Percentiles rank a stretch among this genome's conserved stretches.
These are phyloP conservation scores for Probosciger aterrimus DNA, from an alignment of 2,113 vertebrate species.

Conservation along the genomic window DNA sequence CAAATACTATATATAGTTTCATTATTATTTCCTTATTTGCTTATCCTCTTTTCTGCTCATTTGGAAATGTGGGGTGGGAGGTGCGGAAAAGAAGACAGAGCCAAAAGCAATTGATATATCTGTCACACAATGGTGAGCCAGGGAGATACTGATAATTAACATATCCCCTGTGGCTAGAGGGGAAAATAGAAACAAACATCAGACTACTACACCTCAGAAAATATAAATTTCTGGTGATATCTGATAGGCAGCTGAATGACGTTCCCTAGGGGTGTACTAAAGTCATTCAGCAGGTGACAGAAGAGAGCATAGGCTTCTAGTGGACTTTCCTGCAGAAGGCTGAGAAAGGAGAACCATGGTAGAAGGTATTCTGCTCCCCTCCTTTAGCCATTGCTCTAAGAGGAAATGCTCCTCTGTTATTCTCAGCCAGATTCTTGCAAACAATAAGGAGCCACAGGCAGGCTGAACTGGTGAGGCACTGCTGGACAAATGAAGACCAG, in stretches of 20 bases:
- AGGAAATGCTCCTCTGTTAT: neutral
- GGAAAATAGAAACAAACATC: neutral
- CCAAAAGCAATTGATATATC: neutral
- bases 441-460: neutral
- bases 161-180: neutral
- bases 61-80: neutral
- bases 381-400: neutral
- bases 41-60: conserved; percentile 9
- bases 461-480: neutral
- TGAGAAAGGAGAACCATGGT: neutral
- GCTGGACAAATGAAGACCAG: neutral
- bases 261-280: neutral
- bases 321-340: neutral
- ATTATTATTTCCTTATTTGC: conserved; percentile 49
- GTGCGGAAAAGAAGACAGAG: neutral
- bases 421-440: neutral
- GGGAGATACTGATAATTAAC: neutral
- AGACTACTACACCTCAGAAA: neutral
- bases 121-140: neutral
- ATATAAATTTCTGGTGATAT: neutral
- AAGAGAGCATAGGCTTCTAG: neutral
- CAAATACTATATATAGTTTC: neutral
- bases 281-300: neutral
- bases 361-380: neutral
- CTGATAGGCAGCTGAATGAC: neutral